Evolutionary conservation across 2,888 invertebrate genomes (phyloP).

Genomic region (Cotesia congregata): DNA sequence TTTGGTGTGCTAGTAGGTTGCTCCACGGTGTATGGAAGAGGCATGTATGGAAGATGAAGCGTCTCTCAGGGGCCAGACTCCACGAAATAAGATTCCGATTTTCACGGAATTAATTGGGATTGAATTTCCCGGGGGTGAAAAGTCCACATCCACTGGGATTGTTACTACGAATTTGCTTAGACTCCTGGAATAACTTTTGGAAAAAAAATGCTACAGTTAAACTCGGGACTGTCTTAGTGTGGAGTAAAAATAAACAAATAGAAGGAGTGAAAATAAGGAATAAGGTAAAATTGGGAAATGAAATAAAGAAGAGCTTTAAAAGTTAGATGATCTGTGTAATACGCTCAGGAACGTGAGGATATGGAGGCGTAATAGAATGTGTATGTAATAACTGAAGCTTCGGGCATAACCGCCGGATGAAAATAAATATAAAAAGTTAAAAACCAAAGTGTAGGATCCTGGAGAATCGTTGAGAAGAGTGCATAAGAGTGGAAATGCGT

Average conservation of each 20-base stretch:
- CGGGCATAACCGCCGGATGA: constrained; percentile 32
- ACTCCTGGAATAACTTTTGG: not conserved
- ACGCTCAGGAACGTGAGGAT: constrained; percentile 49
- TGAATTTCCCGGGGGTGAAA: constrained; percentile 64
- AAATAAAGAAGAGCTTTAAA: constrained; percentile 34
- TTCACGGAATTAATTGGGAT: constrained; percentile 64
- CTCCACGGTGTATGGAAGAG: constrained; percentile 22
- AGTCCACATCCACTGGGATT: constrained; percentile 33
- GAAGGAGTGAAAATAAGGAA: constrained; percentile 20
- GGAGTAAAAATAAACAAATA: constrained; percentile 3
- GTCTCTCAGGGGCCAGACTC: constrained; percentile 45
- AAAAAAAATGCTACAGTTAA: not conserved
- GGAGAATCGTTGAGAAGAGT: constrained; percentile 72
- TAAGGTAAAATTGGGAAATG: constrained; percentile 28
- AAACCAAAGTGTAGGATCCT: constrained; percentile 25
- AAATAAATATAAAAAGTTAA: constrained; percentile 42
- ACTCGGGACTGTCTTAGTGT: not conserved
- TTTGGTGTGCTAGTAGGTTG: constrained; percentile 49
- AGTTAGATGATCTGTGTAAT: constrained; percentile 42
- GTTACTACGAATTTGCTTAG: constrained; percentile 24
- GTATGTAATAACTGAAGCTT: constrained; percentile 59
- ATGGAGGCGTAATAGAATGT: constrained; percentile 62
- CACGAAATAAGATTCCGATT: constrained; percentile 67
- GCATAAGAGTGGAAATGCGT: constrained; percentile 34
- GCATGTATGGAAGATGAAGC: constrained; percentile 36